Conservation (phyloP, 2,113 vertebrate species). For the Conger conger region DNA sequence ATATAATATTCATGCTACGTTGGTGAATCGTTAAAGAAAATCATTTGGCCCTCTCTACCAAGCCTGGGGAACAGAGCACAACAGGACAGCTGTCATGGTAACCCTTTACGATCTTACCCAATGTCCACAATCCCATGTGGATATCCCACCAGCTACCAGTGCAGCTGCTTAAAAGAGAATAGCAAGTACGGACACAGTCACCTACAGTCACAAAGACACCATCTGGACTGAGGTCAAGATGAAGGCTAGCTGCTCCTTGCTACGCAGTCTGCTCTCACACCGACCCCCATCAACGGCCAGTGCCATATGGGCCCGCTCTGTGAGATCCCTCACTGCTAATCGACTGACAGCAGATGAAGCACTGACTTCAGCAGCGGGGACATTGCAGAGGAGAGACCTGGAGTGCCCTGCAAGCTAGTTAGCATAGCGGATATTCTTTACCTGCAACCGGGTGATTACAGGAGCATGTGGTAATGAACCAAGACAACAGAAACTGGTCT, state of each 20-base stretch:
- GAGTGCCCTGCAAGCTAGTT: background rate
- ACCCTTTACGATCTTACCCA: background rate
- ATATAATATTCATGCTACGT: background rate
- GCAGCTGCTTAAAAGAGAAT: background rate
- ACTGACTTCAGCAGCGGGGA: background rate
- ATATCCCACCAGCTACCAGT: background rate
- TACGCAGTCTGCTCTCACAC: background rate
- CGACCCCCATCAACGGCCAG: background rate
- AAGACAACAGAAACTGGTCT: background rate
- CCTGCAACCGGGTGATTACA: background rate
- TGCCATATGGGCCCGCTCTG: background rate
- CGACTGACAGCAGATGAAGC: background rate
- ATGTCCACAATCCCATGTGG: background rate
- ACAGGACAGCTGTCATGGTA: background rate
- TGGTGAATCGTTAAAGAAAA: background rate
- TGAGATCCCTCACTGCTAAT: background rate
- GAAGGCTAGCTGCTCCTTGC: background rate
- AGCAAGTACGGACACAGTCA: background rate
- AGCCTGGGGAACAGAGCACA: background rate
- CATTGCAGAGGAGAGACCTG: background rate
- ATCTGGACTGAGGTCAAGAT: conserved; percentile 8
- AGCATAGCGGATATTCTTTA: background rate
- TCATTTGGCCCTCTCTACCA: background rate
- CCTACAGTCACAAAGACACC: background rate
- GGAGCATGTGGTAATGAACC: background rate